Evolutionary conservation across 2,888 invertebrate species (phyloP).

Genomic region (Lamellibrachia columna): DNA sequence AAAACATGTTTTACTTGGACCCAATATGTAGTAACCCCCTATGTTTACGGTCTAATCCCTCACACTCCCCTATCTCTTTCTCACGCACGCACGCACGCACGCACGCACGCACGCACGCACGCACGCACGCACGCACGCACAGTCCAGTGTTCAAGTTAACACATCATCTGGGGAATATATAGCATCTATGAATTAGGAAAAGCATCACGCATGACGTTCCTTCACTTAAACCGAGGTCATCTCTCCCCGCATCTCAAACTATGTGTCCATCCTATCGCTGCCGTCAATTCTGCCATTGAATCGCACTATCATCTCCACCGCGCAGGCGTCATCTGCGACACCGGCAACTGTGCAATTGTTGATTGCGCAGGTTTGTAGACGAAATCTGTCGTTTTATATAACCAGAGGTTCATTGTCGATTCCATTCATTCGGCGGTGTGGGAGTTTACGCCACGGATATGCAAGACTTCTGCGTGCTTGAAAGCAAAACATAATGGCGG

Average conservation of each 20-base stretch:
- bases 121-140: neutral
- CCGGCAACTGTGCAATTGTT: neutral
- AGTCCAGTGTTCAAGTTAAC: neutral
- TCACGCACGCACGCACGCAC: too few relatives aligned
- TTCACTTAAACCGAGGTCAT: neutral
- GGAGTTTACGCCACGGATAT: neutral
- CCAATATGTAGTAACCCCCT: too few relatives aligned
- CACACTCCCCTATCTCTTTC: too few relatives aligned
- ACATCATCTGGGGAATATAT: neutral
- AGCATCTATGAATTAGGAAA: constrained; percentile 10
- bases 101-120: too few relatives aligned
- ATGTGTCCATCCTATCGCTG: too few relatives aligned
- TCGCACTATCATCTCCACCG: neutral
- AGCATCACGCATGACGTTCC: neutral
- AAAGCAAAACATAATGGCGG: neutral
- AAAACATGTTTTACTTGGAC: too few relatives aligned
- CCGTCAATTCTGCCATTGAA: neutral
- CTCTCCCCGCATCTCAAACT: neutral
- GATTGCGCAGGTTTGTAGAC: neutral
- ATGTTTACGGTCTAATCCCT: too few relatives aligned
- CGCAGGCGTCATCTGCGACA: neutral
- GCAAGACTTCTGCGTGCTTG: neutral
- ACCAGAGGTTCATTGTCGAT: neutral
- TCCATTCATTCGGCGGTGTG: neutral
- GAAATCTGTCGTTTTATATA: neutral